phyloP scores from a whole-genome alignment of 2,797 vertebrate genomes.

The Bradypodion pumilum region DNA sequence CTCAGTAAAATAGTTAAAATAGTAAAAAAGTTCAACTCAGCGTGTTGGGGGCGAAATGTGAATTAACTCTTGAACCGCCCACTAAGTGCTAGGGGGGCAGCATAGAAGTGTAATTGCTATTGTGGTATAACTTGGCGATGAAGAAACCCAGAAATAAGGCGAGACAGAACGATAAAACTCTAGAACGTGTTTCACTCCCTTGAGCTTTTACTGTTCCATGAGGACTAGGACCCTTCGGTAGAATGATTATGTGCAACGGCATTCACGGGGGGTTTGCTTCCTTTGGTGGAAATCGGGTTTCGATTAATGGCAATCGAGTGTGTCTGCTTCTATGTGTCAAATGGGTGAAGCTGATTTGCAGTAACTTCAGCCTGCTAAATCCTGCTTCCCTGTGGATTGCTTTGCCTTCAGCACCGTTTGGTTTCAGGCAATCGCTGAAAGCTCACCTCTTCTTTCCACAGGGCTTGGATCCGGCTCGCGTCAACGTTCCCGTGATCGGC shows the following conservation, averaged over 20 bases:
- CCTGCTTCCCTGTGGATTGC: background rate
- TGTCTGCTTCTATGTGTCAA: no score
- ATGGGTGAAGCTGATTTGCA: background rate
- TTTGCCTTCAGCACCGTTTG: background rate
- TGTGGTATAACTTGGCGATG: no score
- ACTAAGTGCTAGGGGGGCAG: no score
- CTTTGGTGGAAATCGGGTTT: background rate
- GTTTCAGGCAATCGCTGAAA: background rate
- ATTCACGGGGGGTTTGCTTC: background rate
- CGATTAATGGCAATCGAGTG: fast-evolving
- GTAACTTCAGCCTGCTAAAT: background rate
- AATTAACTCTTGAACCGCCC: no score
- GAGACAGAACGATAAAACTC: no score
- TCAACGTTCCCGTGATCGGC: constrained; percentile 92
- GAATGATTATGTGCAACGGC: background rate
- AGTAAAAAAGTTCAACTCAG: no score
- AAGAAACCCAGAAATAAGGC: no score
- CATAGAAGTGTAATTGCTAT: no score
- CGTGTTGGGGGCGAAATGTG: no score
- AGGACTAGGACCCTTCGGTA: background rate
- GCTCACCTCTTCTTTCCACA: constrained; percentile 50
- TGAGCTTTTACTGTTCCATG: background rate
- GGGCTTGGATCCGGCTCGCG: constrained; percentile 92
- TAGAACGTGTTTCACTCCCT: background rate
- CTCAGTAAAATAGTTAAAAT: no score